Conservation (phyloP, 1,140 invertebrate species). For the Philotrypesis tridentata region DNA sequence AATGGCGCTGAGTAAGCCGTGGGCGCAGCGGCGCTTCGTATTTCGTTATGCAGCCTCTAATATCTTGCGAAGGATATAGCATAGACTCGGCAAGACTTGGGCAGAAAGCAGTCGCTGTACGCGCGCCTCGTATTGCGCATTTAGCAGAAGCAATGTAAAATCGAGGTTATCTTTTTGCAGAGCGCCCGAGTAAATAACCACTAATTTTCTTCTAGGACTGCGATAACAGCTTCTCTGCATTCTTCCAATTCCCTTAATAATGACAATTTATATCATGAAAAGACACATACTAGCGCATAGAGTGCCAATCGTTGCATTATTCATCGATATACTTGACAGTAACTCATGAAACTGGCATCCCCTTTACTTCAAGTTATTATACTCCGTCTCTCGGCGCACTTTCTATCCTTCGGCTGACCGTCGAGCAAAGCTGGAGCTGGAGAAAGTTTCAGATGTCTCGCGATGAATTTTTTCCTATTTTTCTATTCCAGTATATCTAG, state of each 20-base stretch:
- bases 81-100: too few species aligned
- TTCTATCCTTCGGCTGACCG: slow-evolving; percentile 38
- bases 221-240: too few species aligned
- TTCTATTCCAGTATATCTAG: too few species aligned
- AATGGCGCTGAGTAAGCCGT: background rate
- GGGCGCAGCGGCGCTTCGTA: background rate
- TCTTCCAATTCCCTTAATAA: too few species aligned
- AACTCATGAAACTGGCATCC: background rate
- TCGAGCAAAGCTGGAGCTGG: background rate
- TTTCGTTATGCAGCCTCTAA: too few species aligned
- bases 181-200: background rate
- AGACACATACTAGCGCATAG: too few species aligned
- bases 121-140: too few species aligned
- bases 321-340: background rate
- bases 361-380: slow-evolving; percentile 35
- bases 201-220: background rate
- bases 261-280: background rate
- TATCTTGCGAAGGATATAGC: too few species aligned
- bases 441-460: background rate
- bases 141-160: too few species aligned
- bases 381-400: slow-evolving; percentile 12
- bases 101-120: too few species aligned
- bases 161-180: background rate
- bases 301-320: background rate
- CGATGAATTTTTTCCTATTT: too few species aligned